A percentile compares a stretch with the other conserved stretches of the same genome.
These are phyloP conservation scores for Heliconius hermathena DNA, from an alignment of 1,140 invertebrate species.

Conservation along the genomic window DNA sequence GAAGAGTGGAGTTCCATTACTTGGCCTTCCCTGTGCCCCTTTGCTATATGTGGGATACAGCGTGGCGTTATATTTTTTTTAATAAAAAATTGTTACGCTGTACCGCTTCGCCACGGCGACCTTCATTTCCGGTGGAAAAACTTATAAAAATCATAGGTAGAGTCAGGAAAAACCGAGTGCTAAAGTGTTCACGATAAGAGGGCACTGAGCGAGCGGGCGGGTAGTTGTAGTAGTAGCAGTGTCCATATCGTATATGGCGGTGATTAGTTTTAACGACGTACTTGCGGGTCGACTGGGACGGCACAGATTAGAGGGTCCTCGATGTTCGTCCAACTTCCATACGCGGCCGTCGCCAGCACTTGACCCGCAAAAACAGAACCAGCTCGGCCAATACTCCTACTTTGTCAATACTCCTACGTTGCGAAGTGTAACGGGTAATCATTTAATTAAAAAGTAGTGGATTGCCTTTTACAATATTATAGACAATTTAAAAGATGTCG, in stretches of 20 bases:
- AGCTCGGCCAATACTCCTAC: neutral
- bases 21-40: too few relatives aligned
- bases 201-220: neutral
- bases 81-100: too few relatives aligned
- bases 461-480: too few relatives aligned
- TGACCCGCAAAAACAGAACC: neutral
- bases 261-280: conserved; percentile 18
- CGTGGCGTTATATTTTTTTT: too few relatives aligned
- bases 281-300: neutral
- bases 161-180: neutral
- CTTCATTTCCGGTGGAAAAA: too few relatives aligned
- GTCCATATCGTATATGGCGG: conserved; percentile 11
- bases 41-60: too few relatives aligned
- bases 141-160: neutral
- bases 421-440: too few relatives aligned
- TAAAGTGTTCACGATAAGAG: neutral
- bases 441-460: too few relatives aligned
- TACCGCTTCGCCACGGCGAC: too few relatives aligned
- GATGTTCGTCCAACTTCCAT: neutral
- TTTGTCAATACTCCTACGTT: neutral
- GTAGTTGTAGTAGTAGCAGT: neutral
- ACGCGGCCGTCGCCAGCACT: neutral
- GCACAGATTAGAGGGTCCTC: neutral
- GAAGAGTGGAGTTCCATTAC: too few relatives aligned
- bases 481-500: too few relatives aligned